A percentile compares a stretch with the other conserved stretches of the same genome.
Conservation (phyloP, 2,113 vertebrate genomes). For the Crotalus helleri region DNA sequence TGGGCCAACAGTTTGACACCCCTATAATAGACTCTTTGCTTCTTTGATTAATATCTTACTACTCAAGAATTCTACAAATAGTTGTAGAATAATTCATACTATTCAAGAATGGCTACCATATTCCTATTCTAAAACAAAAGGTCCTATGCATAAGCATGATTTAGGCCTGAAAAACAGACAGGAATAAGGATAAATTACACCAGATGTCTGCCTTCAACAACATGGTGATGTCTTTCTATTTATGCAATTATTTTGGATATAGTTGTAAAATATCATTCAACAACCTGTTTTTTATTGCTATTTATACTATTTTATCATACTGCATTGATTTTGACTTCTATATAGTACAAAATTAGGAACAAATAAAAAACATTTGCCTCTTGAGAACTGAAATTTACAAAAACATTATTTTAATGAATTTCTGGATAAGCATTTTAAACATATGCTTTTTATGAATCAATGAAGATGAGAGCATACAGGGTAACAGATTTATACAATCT, state of each 20-base stretch:
- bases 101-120: neutral
- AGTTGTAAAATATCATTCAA: neutral
- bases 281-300: neutral
- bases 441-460: neutral
- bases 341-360: neutral
- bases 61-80: neutral
- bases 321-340: neutral
- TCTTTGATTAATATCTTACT: neutral
- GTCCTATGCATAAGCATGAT: neutral
- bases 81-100: too few relatives aligned
- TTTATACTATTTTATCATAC: neutral
- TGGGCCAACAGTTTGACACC: too few relatives aligned
- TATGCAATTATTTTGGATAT: neutral
- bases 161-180: neutral
- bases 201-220: neutral
- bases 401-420: neutral
- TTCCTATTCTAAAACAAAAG: neutral
- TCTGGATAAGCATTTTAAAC: neutral
- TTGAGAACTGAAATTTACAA: neutral
- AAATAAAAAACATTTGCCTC: neutral
- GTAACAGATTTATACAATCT: constrained; percentile 8
- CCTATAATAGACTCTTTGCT: neutral
- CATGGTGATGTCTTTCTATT: neutral
- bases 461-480: neutral
- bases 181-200: neutral